phyloP scores from a whole-genome alignment of 2,888 invertebrate species.

The Tenodera sinensis region DNA sequence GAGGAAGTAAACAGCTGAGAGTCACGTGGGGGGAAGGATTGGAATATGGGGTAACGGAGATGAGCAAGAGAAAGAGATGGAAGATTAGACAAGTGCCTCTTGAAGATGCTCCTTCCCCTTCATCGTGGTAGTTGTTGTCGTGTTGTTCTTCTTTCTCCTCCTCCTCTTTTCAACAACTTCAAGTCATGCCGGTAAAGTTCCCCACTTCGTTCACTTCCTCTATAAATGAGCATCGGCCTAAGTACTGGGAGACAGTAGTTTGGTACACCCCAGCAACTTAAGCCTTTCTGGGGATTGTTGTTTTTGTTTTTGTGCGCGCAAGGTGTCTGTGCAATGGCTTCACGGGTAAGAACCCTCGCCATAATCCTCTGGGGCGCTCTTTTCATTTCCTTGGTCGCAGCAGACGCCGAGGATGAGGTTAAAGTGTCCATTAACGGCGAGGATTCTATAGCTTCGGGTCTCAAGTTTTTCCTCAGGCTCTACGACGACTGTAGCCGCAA shows the following conservation, averaged over 20 bases:
- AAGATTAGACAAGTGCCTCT: neutral
- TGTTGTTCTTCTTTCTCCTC: neutral
- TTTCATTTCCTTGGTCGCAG: slow-evolving; percentile 38
- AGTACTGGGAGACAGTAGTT: neutral
- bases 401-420: slow-evolving; percentile 45
- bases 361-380: slow-evolving; percentile 33
- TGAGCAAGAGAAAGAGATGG: neutral
- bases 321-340: neutral
- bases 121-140: neutral
- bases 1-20: neutral
- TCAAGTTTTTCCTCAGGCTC: slow-evolving; percentile 41
- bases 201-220: neutral
- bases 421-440: slow-evolving; percentile 41
- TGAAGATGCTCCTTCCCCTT: slow-evolving; percentile 4
- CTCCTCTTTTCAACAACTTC: neutral
- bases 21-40: neutral
- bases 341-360: slow-evolving; percentile 34
- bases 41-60: neutral
- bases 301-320: neutral
- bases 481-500: slow-evolving; percentile 74
- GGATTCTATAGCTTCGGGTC: slow-evolving; percentile 51
- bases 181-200: neutral
- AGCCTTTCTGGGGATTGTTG: neutral
- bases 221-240: neutral
- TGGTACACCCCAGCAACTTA: neutral